These are phyloP conservation scores for Gymnorhina tibicen DNA, from an alignment of 2,113 vertebrate genomes.

Conservation along the genomic window DNA sequence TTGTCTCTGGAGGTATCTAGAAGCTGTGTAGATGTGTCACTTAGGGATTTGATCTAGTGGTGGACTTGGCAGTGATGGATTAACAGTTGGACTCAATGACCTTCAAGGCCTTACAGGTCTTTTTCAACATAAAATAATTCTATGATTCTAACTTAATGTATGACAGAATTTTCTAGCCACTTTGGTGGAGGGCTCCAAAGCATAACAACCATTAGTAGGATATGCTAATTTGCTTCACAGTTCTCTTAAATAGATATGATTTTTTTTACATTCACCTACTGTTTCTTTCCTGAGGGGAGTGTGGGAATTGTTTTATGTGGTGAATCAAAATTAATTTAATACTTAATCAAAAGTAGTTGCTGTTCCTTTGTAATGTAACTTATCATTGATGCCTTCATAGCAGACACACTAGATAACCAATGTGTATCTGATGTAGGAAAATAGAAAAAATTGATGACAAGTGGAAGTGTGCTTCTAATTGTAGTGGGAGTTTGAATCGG, in stretches of 20 bases:
- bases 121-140: background rate
- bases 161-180: background rate
- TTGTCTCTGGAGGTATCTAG: background rate
- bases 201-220: background rate
- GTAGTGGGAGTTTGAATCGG: constrained; percentile 3
- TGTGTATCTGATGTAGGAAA: constrained; percentile 1
- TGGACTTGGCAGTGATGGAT: background rate
- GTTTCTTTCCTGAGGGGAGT: background rate
- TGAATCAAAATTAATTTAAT: background rate
- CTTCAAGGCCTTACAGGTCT: background rate
- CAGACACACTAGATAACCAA: background rate
- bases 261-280: background rate
- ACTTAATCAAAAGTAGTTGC: background rate
- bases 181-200: background rate
- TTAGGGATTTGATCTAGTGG: background rate
- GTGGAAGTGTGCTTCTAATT: constrained; percentile 46
- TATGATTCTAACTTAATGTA: background rate
- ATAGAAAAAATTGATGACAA: constrained; percentile 18
- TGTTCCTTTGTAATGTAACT: background rate
- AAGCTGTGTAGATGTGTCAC: background rate
- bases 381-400: background rate
- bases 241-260: background rate
- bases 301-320: background rate
- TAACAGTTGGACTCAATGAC: background rate
- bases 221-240: background rate